These are phyloP conservation scores for Paralinhomoeus sp. DNA, from an alignment of 2,888 invertebrate genomes.

Conservation along the genomic window DNA sequence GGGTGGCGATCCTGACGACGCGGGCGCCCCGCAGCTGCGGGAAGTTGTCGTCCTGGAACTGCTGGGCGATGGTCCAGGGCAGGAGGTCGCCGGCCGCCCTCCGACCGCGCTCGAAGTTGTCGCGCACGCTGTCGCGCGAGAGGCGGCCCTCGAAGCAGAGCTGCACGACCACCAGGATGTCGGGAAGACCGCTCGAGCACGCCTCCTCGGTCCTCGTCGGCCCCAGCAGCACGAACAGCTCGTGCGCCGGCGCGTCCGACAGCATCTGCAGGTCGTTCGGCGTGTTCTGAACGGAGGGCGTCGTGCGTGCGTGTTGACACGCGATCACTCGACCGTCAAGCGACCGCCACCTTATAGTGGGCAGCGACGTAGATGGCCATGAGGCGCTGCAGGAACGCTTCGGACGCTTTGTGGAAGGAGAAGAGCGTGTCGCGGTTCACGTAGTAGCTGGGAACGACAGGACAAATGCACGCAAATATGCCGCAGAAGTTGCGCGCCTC, in stretches of 20 bases:
- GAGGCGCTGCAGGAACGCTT: constrained; percentile 62
- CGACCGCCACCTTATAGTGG: constrained; percentile 58
- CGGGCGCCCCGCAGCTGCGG: constrained; percentile 66
- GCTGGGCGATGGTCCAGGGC: constrained; percentile 93
- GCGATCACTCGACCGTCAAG: background rate
- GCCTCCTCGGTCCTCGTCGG: constrained; percentile 46
- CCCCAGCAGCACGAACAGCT: constrained; percentile 73
- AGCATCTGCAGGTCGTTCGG: constrained; percentile 95
- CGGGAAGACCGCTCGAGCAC: constrained; percentile 41
- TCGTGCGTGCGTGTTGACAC: background rate
- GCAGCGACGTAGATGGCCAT: constrained; percentile 86
- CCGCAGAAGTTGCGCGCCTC: too few species aligned
- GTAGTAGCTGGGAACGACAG: constrained; percentile 23
- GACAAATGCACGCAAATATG: constrained; percentile 2
- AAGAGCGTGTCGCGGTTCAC: constrained; percentile 65
- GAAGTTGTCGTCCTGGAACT: constrained; percentile 68
- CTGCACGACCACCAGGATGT: constrained; percentile 32
- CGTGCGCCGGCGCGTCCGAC: constrained; percentile 94
- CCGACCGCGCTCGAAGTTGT: constrained; percentile 55
- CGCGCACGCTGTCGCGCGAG: constrained; percentile 40
- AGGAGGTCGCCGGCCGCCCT: constrained; percentile 86
- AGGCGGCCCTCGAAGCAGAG: constrained; percentile 43
- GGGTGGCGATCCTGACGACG: constrained; percentile 84
- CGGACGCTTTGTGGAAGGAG: constrained; percentile 67
- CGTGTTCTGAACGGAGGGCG: constrained; percentile 44